Conservation (phyloP, 2,113 vertebrate species). For the Apodemus sylvaticus region DNA sequence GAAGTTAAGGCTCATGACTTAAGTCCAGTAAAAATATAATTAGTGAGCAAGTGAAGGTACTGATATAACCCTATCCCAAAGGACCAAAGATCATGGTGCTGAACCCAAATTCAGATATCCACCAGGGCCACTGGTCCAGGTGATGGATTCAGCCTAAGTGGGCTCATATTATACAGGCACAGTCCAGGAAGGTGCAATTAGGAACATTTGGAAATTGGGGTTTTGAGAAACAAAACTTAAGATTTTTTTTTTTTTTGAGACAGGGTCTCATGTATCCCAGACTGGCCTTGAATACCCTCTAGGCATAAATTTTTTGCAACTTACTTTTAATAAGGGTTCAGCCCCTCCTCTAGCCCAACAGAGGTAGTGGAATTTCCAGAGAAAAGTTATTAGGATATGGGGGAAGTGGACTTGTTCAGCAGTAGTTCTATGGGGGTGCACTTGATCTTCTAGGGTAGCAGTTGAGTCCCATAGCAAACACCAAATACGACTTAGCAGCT, state of each 20-base stretch:
- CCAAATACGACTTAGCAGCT: no score
- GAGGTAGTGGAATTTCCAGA: no score
- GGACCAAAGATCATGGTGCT: not conserved
- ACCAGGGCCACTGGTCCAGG: no score
- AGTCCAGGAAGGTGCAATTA: not conserved
- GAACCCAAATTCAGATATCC: not conserved
- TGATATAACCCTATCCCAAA: not conserved
- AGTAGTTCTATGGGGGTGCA: no score
- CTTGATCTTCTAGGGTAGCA: no score
- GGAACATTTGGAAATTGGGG: not conserved
- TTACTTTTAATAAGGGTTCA: no score
- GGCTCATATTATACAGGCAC: not conserved
- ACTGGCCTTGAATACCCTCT: not conserved
- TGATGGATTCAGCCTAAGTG: fast-evolving
- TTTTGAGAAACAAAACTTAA: not conserved
- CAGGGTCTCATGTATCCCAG: not conserved
- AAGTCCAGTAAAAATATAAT: slow-evolving; percentile 67
- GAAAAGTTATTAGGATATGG: no score
- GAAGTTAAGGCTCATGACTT: slow-evolving; percentile 77
- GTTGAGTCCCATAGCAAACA: no score
- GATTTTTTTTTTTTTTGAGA: not conserved
- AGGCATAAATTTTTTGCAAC: no score
- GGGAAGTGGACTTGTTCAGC: no score
- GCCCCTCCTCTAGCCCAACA: no score
- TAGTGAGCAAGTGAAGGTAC: not conserved